A percentile compares a stretch with the other conserved stretches of the same genome.
phyloP scores from a whole-genome alignment of 2,797 vertebrate species.

The Amazonetta brasiliensis region DNA sequence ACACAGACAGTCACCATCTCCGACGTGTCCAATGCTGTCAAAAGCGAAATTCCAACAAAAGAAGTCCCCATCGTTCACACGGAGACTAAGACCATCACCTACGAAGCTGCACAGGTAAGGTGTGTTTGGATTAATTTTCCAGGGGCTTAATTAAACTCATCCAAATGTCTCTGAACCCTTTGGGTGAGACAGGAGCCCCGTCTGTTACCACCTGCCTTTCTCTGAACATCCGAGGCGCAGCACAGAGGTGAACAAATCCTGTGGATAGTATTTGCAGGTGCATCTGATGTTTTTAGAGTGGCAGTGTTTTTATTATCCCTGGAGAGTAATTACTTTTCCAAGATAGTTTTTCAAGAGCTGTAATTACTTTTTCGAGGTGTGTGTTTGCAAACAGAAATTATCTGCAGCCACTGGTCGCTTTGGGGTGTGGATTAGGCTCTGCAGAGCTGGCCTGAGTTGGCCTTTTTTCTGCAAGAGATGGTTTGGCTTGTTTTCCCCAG shows the following conservation, averaged over 20 bases:
- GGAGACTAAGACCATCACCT: constrained; percentile 98
- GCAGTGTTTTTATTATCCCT: background rate
- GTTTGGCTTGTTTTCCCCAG: background rate
- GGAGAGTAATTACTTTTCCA: background rate
- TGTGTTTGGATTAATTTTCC: background rate
- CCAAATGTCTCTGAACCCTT: background rate
- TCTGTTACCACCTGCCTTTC: background rate
- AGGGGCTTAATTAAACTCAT: background rate
- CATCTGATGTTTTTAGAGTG: background rate
- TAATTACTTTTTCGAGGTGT: background rate
- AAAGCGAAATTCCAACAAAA: constrained; percentile 89
- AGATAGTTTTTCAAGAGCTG: background rate
- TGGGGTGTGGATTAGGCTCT: background rate
- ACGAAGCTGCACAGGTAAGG: constrained; percentile 94
- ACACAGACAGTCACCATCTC: constrained; percentile 97
- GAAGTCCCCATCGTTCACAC: constrained; percentile 97
- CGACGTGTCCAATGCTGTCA: constrained; percentile 86
- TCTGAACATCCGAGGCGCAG: background rate
- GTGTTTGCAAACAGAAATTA: background rate
- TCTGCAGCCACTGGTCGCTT: background rate
- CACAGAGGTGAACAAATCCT: background rate
- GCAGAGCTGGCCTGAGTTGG: background rate
- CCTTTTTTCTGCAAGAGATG: background rate
- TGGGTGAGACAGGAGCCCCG: background rate
- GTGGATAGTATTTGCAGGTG: background rate